Evolutionary conservation across 2,888 invertebrate species (phyloP), one percentile per base, ranked within the genome.

Genomic region (Papilio protenor): DNA sequence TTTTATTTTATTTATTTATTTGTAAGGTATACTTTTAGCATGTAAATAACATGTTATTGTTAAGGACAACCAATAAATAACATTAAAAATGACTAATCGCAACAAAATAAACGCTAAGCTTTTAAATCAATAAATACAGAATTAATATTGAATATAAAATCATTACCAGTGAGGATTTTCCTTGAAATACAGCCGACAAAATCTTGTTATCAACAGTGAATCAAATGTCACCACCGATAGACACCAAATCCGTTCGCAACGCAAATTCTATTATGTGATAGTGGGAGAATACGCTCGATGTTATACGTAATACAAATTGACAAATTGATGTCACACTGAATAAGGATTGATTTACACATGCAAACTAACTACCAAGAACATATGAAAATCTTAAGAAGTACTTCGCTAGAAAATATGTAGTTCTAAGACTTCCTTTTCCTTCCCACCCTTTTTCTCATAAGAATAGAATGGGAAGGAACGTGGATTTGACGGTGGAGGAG

Each of bases 231-330:
- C 75, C 73, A 76, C 75, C 76, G 80, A 80, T 81, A 66, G 80
- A 75, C 73, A 79, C 79, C 76, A 79, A 79, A 79, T 79, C 78
- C 80, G 75, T 80, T 80, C 80, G 80, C 79, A 80, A 79, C 77
- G 79, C 80, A 80, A 81, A 82, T 81, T 78, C 81, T 77, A 81
- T 82, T 81, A 82, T 76, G 78, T 78, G 77, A 52, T 78, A 61
- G 70, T 33, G 74, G 12, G 23, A 55, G 77, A 73, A 75, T 57
- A 66, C 71, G 78, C 72, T 66, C 23, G 57, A 73, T 55, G 72
- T 52, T 75, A 78, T 57, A 57, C 75, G 78, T 73, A 75, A 78
- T 73, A 47, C 66, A 57, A 66, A 57, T 66, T 78, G 78, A 73
- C 75, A 78, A 75, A 75, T 75, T 78, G 75, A 78, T 78, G 78